These are phyloP conservation scores for Corythaixoides concolor DNA, from an alignment of 2,113 vertebrate genomes.

Conservation along the genomic window DNA sequence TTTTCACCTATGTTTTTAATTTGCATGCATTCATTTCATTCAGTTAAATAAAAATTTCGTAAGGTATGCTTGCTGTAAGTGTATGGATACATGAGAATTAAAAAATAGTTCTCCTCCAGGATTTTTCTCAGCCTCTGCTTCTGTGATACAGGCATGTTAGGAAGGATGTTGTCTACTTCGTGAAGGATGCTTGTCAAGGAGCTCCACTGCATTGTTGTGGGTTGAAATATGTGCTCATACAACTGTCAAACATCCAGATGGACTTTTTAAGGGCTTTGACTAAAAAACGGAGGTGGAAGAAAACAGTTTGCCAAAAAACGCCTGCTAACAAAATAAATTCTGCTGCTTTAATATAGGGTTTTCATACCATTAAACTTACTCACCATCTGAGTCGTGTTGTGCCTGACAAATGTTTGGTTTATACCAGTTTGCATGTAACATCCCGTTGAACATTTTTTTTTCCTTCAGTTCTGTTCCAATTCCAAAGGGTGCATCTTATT, in stretches of 20 bases:
- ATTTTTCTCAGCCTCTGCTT: not conserved
- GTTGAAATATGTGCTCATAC: not conserved
- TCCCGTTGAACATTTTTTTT: not conserved
- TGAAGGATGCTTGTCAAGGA: not conserved
- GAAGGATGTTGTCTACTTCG: not conserved
- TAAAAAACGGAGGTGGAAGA: not conserved
- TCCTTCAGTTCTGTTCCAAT: constrained; percentile 70
- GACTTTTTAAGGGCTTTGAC: not conserved
- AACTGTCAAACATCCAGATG: not conserved
- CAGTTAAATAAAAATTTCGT: not conserved
- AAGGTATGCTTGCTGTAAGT: not conserved
- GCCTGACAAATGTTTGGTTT: not conserved
- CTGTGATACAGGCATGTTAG: not conserved
- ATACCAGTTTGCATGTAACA: not conserved
- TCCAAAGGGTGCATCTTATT: constrained; percentile 76
- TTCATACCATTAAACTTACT: not conserved
- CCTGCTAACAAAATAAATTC: not conserved
- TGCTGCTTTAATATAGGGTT: not conserved
- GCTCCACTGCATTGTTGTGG: not conserved
- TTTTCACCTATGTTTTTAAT: not conserved
- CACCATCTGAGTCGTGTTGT: not conserved
- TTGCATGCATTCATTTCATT: not conserved
- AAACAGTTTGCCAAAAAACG: not conserved
- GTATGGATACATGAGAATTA: not conserved
- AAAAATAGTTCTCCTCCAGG: not conserved